A percentile compares a stretch with the other conserved stretches of the same genome.
phyloP scores from a whole-genome alignment of 2,113 vertebrate species.

The Indicator indicator region DNA sequence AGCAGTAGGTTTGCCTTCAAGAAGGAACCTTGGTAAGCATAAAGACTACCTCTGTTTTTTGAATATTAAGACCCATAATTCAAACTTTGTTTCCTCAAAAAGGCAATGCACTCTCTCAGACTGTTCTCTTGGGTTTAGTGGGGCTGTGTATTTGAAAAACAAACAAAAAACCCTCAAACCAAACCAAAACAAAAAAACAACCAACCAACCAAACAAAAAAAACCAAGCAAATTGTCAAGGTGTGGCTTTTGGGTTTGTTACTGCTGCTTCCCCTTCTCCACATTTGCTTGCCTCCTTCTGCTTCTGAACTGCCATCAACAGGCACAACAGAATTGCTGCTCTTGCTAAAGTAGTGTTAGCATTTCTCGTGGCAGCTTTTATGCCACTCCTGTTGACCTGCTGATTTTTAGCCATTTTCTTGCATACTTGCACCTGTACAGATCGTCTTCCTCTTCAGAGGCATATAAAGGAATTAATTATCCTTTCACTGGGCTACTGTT shows the following conservation, averaged over 20 bases:
- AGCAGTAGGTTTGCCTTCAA: not conserved
- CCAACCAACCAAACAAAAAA: too few relatives aligned
- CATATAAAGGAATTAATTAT: not conserved
- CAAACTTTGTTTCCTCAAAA: not conserved
- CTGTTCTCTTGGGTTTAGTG: not conserved
- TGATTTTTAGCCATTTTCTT: not conserved
- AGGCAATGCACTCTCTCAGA: not conserved
- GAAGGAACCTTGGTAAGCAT: not conserved
- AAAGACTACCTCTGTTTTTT: not conserved
- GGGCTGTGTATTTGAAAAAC: not conserved
- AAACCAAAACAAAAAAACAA: too few relatives aligned
- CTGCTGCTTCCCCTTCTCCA: not conserved
- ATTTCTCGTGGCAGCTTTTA: not conserved
- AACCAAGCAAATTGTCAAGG: not conserved
- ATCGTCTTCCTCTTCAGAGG: not conserved
- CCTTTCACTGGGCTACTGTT: not conserved
- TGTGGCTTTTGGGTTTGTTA: not conserved
- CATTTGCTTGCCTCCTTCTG: not conserved
- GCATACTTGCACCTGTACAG: not conserved
- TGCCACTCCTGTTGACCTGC: not conserved
- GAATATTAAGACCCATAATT: not conserved
- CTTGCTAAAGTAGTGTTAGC: not conserved
- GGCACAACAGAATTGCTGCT: not conserved
- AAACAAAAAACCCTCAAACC: too few relatives aligned
- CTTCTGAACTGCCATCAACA: not conserved